Percentiles rank a stretch among this genome's conserved stretches.
These are phyloP conservation scores for Encarsia formosa DNA, from an alignment of 2,888 invertebrate species.

Conservation along the genomic window DNA sequence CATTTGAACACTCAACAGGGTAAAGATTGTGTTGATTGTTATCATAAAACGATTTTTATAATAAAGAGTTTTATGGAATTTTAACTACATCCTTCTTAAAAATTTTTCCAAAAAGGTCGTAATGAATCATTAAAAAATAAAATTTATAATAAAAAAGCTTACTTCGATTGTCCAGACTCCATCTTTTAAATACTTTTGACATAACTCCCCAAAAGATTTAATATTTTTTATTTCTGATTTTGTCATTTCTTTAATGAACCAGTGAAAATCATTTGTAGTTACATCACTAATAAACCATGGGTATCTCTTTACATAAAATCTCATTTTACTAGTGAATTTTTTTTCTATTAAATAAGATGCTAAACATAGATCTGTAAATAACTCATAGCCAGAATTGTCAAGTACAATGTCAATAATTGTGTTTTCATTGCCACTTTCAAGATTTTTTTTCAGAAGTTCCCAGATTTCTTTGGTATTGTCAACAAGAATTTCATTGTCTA, in stretches of 20 bases:
- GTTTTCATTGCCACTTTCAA: slow-evolving; percentile 45
- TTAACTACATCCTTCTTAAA: no score
- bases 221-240: slow-evolving; percentile 38
- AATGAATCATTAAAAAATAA: no score
- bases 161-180: slow-evolving; percentile 52
- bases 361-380: slow-evolving; percentile 83
- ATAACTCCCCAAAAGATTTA: slow-evolving; percentile 56
- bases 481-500: slow-evolving; percentile 60
- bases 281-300: slow-evolving; percentile 98
- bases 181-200: slow-evolving; percentile 57
- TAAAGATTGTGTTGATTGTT: no score
- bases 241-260: slow-evolving; percentile 58
- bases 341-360: slow-evolving; percentile 71
- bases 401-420: slow-evolving; percentile 65
- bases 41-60: no score
- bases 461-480: slow-evolving; percentile 61
- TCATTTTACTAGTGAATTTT: slow-evolving; percentile 62
- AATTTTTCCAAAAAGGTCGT: no score
- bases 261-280: slow-evolving; percentile 69
- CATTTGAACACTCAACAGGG: no score
- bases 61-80: no score
- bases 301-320: slow-evolving; percentile 80
- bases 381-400: slow-evolving; percentile 93
- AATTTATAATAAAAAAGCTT: slow-evolving; percentile 7
- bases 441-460: slow-evolving; percentile 47